phyloP scores from a whole-genome alignment of 1,140 invertebrate species.

The Philaenus spumarius region DNA sequence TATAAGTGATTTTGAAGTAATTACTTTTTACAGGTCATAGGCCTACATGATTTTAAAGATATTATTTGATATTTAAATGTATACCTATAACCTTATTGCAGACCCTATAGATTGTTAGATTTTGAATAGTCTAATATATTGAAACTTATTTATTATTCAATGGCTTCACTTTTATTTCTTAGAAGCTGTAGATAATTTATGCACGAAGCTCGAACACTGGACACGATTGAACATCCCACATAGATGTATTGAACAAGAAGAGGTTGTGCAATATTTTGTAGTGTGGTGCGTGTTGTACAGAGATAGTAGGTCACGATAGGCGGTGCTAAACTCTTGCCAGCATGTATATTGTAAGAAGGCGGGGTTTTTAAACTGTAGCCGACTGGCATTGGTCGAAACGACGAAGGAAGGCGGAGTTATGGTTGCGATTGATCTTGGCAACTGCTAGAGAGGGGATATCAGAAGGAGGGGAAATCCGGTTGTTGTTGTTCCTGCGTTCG shows the following conservation, averaged over 20 bases:
- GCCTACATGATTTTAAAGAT: too few species aligned
- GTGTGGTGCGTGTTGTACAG: not conserved
- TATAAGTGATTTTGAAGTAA: too few species aligned
- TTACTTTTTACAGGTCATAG: too few species aligned
- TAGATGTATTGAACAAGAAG: slow-evolving; percentile 14
- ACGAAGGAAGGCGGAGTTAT: not conserved
- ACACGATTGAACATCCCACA: slow-evolving; percentile 15
- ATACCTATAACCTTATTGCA: too few species aligned
- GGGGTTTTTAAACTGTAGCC: not conserved
- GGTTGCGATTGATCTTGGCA: slow-evolving; percentile 5
- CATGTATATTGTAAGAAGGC: not conserved
- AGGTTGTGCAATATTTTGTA: slow-evolving; percentile 12
- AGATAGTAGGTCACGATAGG: slow-evolving; percentile 10
- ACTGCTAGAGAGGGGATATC: not conserved
- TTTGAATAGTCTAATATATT: too few species aligned
- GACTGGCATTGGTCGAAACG: not conserved
- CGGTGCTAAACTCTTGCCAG: slow-evolving; percentile 8
- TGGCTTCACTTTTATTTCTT: slow-evolving; percentile 6
- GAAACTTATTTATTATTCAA: slow-evolving; percentile 1
- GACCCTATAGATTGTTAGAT: too few species aligned
- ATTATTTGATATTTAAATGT: too few species aligned
- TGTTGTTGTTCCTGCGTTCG: slow-evolving; percentile 34
- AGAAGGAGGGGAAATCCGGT: not conserved
- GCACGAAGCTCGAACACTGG: not conserved
- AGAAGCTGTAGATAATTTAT: slow-evolving; percentile 8